Base-by-base conservation (phyloP, 2,113 vertebrate species). In the Poecilia latipinna region DNA sequence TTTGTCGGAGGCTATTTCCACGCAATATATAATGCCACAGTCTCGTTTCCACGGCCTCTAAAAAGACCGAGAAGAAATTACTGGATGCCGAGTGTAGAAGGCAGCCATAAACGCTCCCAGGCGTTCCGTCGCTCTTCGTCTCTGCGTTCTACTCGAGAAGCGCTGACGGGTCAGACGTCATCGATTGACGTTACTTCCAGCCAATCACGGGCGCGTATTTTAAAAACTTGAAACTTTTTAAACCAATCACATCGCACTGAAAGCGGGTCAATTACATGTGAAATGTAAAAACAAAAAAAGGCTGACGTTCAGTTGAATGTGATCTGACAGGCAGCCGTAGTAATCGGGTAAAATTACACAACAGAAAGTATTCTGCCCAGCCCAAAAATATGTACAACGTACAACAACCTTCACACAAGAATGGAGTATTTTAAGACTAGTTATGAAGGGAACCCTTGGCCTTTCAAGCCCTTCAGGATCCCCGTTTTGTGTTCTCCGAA, bases 221-320 rank as follows among this genome's bases (percentile, higher is more conserved):
- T 28, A 31, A 4, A 67, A 22, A 28, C 2, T 61, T 60, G 57
- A 85, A 89, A 86, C 88, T 91, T 91, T 92, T 77, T 79, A 0
- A 60, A 13, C 93, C 88, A 90, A 92, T 92, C 37, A 35, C 0
- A 15, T 19, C 0, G 1, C 65, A 13, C 24, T 17, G 28, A 75
- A 42, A 19, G 12, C 8, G 48, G 42, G 61, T 4, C 15, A 24
- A n/a, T 42, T 67, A 44, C 87, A 89, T 74, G 88, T 89, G 88
- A 90, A 61, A 75, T 83, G 68, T 61, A 51, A 90, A 92, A 91
- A 92, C 86, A 57, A n/a, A n/a, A 91, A 91, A 28, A 91, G 61
- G 31, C 31, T 79, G 88, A 88, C 61, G 79, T 32, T n/a, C 60
- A 12, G 67, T 60, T 64, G 63, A 72, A 72, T 31, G 37, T 69